Evolutionary conservation across 2,888 invertebrate genomes (phyloP).

Genomic region (Chrysolina americana): DNA sequence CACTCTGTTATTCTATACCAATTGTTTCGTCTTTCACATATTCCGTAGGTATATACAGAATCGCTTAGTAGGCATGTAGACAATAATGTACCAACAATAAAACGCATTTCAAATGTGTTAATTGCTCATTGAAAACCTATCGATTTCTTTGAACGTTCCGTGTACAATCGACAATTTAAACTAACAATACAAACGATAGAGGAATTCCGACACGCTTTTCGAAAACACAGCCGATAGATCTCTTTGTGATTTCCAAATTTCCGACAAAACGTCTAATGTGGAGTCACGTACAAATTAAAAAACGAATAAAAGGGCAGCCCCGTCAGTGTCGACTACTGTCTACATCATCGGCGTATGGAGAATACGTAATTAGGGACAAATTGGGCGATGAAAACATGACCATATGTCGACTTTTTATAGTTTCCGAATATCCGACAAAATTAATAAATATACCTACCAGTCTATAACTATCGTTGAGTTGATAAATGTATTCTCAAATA

Average conservation of each 20-base stretch:
- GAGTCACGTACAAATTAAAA: conserved; percentile 9
- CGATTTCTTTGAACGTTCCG: conserved; percentile 15
- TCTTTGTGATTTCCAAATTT: conserved; percentile 30
- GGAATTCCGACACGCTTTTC: conserved; percentile 35
- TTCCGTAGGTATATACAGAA: background rate
- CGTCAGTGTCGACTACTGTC: background rate
- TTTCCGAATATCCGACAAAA: too few relatives aligned
- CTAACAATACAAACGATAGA: conserved; percentile 37
- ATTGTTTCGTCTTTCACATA: background rate
- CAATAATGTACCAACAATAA: conserved; percentile 7
- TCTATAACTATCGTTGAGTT: too few relatives aligned
- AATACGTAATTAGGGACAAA: conserved; percentile 9
- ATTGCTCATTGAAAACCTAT: conserved; percentile 23
- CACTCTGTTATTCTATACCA: background rate
- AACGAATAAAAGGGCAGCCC: conserved; percentile 26
- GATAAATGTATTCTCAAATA: too few relatives aligned
- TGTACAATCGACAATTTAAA: conserved; percentile 34
- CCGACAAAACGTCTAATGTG: conserved; percentile 19
- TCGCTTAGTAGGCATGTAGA: background rate
- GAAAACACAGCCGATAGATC: conserved; percentile 20
- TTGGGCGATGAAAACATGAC: background rate
- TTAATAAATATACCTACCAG: too few relatives aligned
- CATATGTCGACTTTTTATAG: too few relatives aligned
- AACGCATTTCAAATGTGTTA: conserved; percentile 20
- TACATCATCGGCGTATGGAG: background rate